These are phyloP conservation scores for Mesembrinibis cayennensis DNA, from an alignment of 2,113 vertebrate genomes.

Conservation along the genomic window DNA sequence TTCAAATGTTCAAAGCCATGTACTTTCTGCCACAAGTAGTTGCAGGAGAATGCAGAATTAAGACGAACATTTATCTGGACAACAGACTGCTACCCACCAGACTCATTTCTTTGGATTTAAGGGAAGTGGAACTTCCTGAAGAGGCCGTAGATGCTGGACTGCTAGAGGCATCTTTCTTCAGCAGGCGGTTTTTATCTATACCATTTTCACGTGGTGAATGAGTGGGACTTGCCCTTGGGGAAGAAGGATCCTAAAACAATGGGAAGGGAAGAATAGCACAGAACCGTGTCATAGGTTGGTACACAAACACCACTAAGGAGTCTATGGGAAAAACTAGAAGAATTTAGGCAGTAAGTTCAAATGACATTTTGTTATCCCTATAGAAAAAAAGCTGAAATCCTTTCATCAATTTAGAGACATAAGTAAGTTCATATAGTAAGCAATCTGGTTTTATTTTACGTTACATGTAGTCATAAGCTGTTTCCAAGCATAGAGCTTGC, in stretches of 20 bases:
- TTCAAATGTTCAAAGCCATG: background rate
- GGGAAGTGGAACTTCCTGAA: conserved; percentile 83
- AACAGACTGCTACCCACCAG: conserved; percentile 70
- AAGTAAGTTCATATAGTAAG: background rate
- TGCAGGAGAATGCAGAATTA: background rate
- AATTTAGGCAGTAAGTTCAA: background rate
- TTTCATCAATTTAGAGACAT: background rate
- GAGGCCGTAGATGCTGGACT: conserved; percentile 86
- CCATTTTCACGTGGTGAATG: conserved; percentile 85
- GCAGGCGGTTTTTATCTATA: conserved; percentile 81
- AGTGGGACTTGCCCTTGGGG: conserved; percentile 81
- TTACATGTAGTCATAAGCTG: background rate
- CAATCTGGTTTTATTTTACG: background rate
- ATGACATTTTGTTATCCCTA: background rate
- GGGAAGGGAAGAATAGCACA: background rate
- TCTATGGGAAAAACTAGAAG: background rate
- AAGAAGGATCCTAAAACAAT: conserved; percentile 79
- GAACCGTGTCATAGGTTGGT: background rate
- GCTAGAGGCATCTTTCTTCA: conserved; percentile 85
- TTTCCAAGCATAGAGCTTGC: background rate
- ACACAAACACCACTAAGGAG: background rate
- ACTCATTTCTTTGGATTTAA: conserved; percentile 87
- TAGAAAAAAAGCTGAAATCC: background rate
- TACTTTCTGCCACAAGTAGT: background rate
- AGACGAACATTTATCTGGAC: background rate